Evolutionary conservation across 2,113 vertebrate species (phyloP).

Genomic region (Aptenodytes patagonicus): DNA sequence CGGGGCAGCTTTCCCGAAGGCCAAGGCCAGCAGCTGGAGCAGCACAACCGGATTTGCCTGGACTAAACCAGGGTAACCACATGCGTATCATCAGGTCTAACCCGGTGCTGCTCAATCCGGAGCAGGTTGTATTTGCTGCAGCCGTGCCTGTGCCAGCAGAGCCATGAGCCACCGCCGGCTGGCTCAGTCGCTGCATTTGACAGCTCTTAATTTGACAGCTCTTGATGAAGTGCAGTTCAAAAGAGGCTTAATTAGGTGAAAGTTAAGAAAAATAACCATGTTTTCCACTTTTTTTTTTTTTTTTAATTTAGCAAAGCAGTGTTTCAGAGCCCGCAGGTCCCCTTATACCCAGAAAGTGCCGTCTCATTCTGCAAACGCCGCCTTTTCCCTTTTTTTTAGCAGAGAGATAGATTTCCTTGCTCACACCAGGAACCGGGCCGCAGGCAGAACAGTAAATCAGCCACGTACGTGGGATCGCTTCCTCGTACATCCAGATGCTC

Average conservation of each 20-base stretch:
- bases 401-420: neutral
- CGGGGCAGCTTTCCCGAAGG: neutral
- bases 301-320: neutral
- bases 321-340: neutral
- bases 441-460: neutral
- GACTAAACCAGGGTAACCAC: rapidly evolving
- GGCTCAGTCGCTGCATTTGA: rapidly evolving
- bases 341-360: neutral
- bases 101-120: rapidly evolving
- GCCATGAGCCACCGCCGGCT: rapidly evolving
- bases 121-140: neutral
- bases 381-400: neutral
- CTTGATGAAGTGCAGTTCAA: neutral
- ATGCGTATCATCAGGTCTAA: rapidly evolving
- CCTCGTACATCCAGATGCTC: rapidly evolving
- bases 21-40: neutral
- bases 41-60: rapidly evolving
- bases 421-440: rapidly evolving
- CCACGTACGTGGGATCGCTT: rapidly evolving
- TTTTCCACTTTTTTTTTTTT: neutral
- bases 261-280: neutral
- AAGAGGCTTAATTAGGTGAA: neutral
- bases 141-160: neutral
- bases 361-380: neutral
- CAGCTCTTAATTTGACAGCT: neutral